Evolutionary conservation across 2,888 invertebrate genomes (phyloP), one percentile per base, ranked within the genome.

Genomic region (Apotomis betuletana): DNA sequence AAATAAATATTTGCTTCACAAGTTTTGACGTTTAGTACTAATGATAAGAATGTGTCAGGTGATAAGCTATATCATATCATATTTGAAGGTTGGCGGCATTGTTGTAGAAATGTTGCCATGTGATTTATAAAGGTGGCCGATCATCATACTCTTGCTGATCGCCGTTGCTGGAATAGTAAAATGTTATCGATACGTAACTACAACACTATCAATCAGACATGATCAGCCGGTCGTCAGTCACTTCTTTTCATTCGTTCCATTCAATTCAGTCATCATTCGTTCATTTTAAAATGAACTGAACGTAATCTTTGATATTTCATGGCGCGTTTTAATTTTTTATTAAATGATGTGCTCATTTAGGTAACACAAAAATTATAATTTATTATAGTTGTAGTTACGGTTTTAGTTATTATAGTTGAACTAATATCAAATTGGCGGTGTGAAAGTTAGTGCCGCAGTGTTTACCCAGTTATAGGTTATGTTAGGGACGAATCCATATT

Each of bases 391-490:
- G 62, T 70, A 52, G 57, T 57, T 73, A 60, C 71, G 62, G 58
- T 67, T 63, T 72, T 73, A 63, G 65, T 59, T 49, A 70, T 60
- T 72, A 59, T 67, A 59, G 36, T 59, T 65, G 9, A 69, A 64
- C 36, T 69, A 69, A 54, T 62, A 67, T 46, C 58, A 69, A 64
- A 74, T 74, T 64, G 49, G 64, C 49, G 70, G 72, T 44, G 68
- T 12, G 63, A 8, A 41, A 49, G 36, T 69, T 51, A 58, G 54
- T 72, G 69, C 57, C 70, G 70, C 51, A 78, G 82, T 84, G 82
- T 84, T 85, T 83, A 82, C 80, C 75, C 77, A 77, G 79, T 79
- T 88, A 74, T 84, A 92, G 92, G 92, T 92, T 92, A 92, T 92
- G 92, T 91, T 88, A 87, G 82, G 79, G 80, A 84, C 85, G 81